These are phyloP conservation scores for Elephantulus edwardii DNA, from an alignment of 2,113 vertebrate species.

Conservation along the genomic window DNA sequence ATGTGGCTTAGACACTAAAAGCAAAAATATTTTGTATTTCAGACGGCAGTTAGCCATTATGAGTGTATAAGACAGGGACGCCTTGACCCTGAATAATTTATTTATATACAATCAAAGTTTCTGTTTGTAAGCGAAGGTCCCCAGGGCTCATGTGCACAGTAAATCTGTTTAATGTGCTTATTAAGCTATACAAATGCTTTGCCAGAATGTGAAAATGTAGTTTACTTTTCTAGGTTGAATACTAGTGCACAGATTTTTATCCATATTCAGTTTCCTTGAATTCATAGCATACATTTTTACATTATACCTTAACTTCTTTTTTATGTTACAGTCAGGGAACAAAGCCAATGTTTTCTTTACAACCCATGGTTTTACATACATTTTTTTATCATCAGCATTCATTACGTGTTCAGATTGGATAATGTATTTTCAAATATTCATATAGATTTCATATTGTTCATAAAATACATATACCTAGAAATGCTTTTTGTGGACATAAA, in stretches of 20 bases:
- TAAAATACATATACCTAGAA: neutral
- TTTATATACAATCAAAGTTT: conserved; percentile 21
- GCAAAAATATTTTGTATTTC: neutral
- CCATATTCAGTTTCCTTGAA: neutral
- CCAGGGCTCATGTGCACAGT: neutral
- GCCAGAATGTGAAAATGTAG: neutral
- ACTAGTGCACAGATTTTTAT: neutral
- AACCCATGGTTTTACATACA: neutral
- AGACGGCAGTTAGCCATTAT: neutral
- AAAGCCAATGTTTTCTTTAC: neutral
- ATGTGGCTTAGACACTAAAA: neutral
- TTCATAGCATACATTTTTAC: neutral
- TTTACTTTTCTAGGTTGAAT: neutral
- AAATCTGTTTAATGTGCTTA: conserved; percentile 28
- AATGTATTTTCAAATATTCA: no score
- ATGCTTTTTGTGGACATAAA: neutral
- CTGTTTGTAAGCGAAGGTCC: neutral
- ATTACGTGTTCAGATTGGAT: neutral
- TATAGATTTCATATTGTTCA: neutral
- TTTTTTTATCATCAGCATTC: neutral
- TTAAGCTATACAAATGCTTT: neutral
- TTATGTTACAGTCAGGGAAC: neutral
- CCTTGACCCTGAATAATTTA: neutral
- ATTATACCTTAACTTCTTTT: neutral
- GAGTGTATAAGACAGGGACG: neutral